phyloP scores from a whole-genome alignment of 2,888 invertebrate species.

The Sturmia bella region DNA sequence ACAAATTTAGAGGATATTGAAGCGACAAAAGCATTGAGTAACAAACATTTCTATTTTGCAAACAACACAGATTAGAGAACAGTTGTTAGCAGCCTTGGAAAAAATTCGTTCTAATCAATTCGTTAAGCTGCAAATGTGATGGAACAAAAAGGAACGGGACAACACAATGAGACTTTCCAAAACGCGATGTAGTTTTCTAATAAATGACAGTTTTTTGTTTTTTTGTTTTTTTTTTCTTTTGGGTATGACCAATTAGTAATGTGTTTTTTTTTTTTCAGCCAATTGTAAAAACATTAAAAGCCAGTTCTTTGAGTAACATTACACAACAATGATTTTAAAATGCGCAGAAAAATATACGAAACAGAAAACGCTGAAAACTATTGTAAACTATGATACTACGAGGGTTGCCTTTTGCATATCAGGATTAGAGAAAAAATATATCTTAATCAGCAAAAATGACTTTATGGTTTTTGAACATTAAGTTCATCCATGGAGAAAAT shows the following conservation, averaged over 20 bases:
- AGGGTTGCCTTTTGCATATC: no score
- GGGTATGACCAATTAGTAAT: conserved; percentile 45
- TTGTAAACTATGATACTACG: no score
- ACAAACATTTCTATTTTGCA: conserved; percentile 45
- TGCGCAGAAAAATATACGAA: no score
- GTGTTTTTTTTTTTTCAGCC: conserved; percentile 16
- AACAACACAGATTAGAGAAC: conserved; percentile 23
- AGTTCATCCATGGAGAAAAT: no score
- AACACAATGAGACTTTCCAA: not conserved
- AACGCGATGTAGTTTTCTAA: conserved; percentile 16
- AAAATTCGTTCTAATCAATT: conserved; percentile 60
- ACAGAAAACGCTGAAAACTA: no score
- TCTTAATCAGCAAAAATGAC: no score
- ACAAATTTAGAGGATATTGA: conserved; percentile 64
- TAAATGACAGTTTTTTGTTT: conserved; percentile 1
- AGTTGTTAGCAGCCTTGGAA: conserved; percentile 31
- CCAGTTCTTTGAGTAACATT: no score
- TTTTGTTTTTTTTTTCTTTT: no score
- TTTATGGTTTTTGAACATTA: no score
- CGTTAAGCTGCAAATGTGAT: conserved; percentile 62
- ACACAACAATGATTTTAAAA: no score
- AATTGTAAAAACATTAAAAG: conserved; percentile 1
- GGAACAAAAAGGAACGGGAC: not conserved
- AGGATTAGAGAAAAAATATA: no score
- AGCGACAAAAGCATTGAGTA: conserved; percentile 7